Evolutionary conservation across 2,113 vertebrate species (phyloP).

Genomic region (Bettongia penicillata): DNA sequence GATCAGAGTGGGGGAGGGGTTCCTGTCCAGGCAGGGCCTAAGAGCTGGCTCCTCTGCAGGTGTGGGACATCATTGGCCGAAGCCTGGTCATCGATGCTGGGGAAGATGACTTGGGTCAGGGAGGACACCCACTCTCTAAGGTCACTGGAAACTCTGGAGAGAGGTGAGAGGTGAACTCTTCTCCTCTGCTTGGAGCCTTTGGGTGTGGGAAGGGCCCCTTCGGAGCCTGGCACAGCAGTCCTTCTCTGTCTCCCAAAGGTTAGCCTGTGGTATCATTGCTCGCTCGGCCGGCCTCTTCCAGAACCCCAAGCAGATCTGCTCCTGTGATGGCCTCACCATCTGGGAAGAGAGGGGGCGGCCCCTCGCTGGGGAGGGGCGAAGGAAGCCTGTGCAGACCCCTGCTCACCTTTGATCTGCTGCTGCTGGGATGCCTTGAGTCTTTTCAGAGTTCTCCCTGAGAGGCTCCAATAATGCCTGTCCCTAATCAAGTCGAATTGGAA

Average conservation of each 20-base stretch:
- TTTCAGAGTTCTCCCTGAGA: background rate
- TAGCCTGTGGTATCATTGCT: conserved; percentile 95
- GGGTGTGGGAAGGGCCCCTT: background rate
- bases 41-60: conserved; percentile 79
- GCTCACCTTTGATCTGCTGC: conserved; percentile 69
- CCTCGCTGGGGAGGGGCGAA: conserved; percentile 85
- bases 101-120: conserved; percentile 92
- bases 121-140: conserved; percentile 87
- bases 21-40: conserved; percentile 13
- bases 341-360: conserved; percentile 93
- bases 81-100: conserved; percentile 91
- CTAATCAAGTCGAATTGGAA: background rate
- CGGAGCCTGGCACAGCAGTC: background rate
- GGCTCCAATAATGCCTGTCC: background rate
- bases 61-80: conserved; percentile 93
- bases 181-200: too few species aligned
- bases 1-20: too few species aligned
- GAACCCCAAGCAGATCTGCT: conserved; percentile 92
- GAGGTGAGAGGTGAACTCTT: conserved; percentile 82
- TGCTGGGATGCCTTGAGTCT: background rate
- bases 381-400: conserved; percentile 69
- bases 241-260: conserved; percentile 74
- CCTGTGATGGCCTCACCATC: conserved; percentile 92
- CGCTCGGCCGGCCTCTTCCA: conserved; percentile 92
- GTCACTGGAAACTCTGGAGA: conserved; percentile 91